phyloP scores from a whole-genome alignment of 2,113 vertebrate species.

The Nansenia antarctica region DNA sequence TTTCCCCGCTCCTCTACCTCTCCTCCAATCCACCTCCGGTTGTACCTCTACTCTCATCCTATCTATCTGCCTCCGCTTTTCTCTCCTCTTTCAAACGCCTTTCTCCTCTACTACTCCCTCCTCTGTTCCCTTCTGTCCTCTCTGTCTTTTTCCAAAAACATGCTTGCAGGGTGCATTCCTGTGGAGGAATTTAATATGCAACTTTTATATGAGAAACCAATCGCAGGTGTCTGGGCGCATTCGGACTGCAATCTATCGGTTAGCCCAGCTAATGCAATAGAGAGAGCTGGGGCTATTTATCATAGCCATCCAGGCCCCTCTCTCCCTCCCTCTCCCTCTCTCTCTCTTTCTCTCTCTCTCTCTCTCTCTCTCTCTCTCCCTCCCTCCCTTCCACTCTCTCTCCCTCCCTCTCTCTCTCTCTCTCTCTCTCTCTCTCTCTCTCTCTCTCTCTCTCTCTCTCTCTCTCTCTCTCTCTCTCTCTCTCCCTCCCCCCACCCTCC shows the following conservation, averaged over 20 bases:
- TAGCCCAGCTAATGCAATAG: constrained; percentile 99
- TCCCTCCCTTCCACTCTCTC: constrained; percentile 3
- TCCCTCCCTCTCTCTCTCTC: not conserved
- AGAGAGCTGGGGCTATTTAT: constrained; percentile 99
- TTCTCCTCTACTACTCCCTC: constrained; percentile 54
- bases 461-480: not conserved
- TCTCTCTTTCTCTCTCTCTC: constrained; percentile 46
- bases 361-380: constrained; percentile 62
- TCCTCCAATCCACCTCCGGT: constrained; percentile 33
- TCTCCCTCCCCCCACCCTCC: not conserved
- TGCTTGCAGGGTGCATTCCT: constrained; percentile 87
- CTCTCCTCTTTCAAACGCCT: constrained; percentile 19
- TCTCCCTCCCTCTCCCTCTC: not conserved
- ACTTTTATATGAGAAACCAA: constrained; percentile 99
- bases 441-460: not conserved
- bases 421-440: constrained; percentile 22
- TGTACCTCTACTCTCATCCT: constrained; percentile 47
- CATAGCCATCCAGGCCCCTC: constrained; percentile 87
- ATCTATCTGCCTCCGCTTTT: constrained; percentile 57
- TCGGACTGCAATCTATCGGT: constrained; percentile 99
- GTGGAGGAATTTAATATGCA: constrained; percentile 99
- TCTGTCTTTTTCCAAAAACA: constrained; percentile 61
- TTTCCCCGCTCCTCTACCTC: constrained; percentile 10
- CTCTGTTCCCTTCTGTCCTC: constrained; percentile 60
- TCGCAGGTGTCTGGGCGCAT: constrained; percentile 99